Percentiles rank a stretch among this genome's conserved stretches.
Conservation (phyloP, 1,140 invertebrate genomes). For the Venturia canescens region DNA sequence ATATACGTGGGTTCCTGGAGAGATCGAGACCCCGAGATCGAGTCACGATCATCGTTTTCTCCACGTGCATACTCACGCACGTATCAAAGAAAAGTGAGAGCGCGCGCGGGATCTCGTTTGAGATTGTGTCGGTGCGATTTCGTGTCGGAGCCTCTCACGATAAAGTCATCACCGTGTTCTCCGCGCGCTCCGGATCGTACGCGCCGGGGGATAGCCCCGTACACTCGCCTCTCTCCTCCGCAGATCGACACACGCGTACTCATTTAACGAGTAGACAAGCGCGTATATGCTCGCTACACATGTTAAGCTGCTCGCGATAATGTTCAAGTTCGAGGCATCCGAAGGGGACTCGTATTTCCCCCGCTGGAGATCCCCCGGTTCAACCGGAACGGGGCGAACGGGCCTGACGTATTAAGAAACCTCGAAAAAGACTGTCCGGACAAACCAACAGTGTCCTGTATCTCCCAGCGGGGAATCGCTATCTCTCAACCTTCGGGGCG, state of each 20-base stretch:
- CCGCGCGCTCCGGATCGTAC: background rate
- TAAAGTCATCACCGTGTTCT: slow-evolving; percentile 44
- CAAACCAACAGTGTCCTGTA: slow-evolving; percentile 59
- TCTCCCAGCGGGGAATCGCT: slow-evolving; percentile 58
- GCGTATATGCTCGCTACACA: background rate
- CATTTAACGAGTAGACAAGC: background rate
- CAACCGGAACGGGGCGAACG: slow-evolving; percentile 23
- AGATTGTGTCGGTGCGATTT: slow-evolving; percentile 45
- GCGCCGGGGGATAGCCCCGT: background rate
- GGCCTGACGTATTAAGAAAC: slow-evolving; percentile 45
- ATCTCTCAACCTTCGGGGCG: slow-evolving; percentile 1
- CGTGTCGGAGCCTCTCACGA: slow-evolving; percentile 26
- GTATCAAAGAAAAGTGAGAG: slow-evolving; percentile 4
- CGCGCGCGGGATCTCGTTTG: slow-evolving; percentile 20
- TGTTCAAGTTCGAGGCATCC: slow-evolving; percentile 20
- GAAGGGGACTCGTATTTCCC: too few relatives aligned
- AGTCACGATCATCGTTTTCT: slow-evolving; percentile 41
- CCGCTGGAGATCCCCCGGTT: too few relatives aligned
- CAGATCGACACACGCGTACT: background rate
- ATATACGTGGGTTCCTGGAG: slow-evolving; percentile 24
- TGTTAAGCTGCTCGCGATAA: slow-evolving; percentile 17
- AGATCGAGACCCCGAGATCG: slow-evolving; percentile 36
- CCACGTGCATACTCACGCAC: background rate
- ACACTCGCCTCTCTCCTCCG: background rate
- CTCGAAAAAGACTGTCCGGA: slow-evolving; percentile 57